phyloP scores from a whole-genome alignment of 1,140 invertebrate genomes.

The Caenorhabditis tropicalis region DNA sequence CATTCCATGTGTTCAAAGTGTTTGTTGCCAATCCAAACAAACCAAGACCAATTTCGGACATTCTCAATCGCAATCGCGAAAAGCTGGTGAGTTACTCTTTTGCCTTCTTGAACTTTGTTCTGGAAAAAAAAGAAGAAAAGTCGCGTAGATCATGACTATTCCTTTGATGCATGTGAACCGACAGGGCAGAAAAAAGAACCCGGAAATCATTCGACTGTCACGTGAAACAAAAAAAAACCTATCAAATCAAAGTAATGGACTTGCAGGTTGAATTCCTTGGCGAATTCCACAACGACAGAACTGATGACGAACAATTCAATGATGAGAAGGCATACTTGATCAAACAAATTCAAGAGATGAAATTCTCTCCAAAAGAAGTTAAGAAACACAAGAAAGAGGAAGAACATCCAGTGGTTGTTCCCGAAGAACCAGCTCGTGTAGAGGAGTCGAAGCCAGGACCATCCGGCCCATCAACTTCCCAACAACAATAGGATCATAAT shows the following conservation, averaged over 20 bases:
- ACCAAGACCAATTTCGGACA: constrained; percentile 97
- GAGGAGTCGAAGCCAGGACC: no score
- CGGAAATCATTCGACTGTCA: not conserved
- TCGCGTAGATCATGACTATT: not conserved
- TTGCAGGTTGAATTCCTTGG: constrained; percentile 84
- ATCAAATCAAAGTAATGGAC: not conserved
- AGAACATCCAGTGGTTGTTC: not conserved
- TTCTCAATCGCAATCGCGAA: constrained; percentile 95
- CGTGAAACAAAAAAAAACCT: not conserved
- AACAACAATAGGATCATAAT: not conserved
- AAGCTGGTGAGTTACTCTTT: constrained; percentile 80
- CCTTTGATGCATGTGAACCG: not conserved
- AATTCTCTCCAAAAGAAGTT: constrained; percentile 71
- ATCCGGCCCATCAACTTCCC: not conserved
- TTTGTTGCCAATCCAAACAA: constrained; percentile 99
- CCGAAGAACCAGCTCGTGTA: not conserved
- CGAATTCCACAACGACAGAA: constrained; percentile 98
- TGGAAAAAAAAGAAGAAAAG: not conserved
- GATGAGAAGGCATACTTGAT: constrained; percentile 99
- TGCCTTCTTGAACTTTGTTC: not conserved
- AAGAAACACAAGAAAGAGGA: constrained; percentile 14
- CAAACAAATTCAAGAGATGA: constrained; percentile 99
- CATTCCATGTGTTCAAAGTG: constrained; percentile 99
- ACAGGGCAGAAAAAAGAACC: not conserved
- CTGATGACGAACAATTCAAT: constrained; percentile 99